Base-by-base conservation (phyloP, 2,888 invertebrate genomes). In the Drosophila sordidapex region DNA sequence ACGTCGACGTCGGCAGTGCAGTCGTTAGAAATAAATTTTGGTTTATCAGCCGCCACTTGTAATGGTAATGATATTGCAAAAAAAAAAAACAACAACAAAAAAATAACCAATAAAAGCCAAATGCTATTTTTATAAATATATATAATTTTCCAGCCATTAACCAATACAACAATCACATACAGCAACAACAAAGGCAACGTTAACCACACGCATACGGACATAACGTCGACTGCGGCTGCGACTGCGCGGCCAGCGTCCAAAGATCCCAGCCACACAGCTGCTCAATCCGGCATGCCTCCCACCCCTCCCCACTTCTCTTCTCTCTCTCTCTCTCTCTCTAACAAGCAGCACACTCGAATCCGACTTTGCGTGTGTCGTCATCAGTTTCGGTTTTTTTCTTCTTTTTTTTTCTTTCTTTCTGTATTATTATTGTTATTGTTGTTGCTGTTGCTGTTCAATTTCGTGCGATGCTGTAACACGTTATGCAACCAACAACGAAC, bases 381-480 rank as follows among this genome's bases (percentile, higher is more conserved):
- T 87, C 81, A 82, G 78, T 80, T 87, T 85, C 71, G 70, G 70
- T 77, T 84, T 87, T 79, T 72, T 74, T 8, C 31, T 71, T 61
- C 2, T 10, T n/a, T 27, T 33, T 65, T 40, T 43, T 67, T 67
- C 53, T 36, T 67, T 67, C 46, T 67, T 67, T 66, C 36, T 58
- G 61, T 69, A 54, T 66, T 60, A 58, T 61, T 76, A 58, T 58
- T 65, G 53, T 48, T 54, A 46, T 59, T 70, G 67, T 60, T 77
- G 57, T 53, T 67, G 63, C 56, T 73, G 70, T 65, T 76, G 58
- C 67, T 87, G 75, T 76, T 76, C 63, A 71, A 74, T 84, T 87
- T 90, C 82, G 82, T 85, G 77, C 89, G 87, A 91, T 91, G 92
- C 91, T 91, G 91, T 91, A 92, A 91, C 90, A 89, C 87, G 85